Base-by-base conservation (phyloP, 2,113 vertebrate genomes). In the Fregetta grallaria region DNA sequence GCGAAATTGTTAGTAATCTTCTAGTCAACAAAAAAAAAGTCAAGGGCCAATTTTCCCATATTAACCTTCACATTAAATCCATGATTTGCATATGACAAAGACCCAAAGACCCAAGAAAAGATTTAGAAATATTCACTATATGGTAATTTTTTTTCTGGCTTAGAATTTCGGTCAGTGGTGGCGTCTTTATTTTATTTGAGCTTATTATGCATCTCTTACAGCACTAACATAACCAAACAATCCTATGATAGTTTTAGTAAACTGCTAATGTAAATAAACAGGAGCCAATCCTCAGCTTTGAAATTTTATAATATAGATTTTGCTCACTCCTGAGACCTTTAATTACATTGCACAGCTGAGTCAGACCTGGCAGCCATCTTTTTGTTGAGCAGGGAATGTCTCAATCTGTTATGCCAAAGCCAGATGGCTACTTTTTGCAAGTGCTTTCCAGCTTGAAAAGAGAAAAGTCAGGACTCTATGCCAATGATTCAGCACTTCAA, bases 361-460 rank as follows among this genome's bases (percentile, higher is more conserved):
- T 91, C 83, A 89, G 79, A 86, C 49, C 86, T 92, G 90, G 91
- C 73, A 96, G 67, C 36, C 36, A 25, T 91, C 42, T 84, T 96
- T 90, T 49, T 47, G 44, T 68, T 83, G 76, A 77, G 65, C 68
- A 84, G 63, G 25, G 27, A 90, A 88, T 47, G 71, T 88, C 79
- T 93, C 88, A 86, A 72, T 95, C 91, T 91, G 80, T 83, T 85
- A 71, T 34, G 73, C 80, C 52, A 92, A 94, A 96, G 30, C 52
- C 96, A 96, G 88, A 94, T 95, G 92, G 83, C 36, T 85, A 75
- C 49, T 81, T 94, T 93, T 85, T 84, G 34, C 36, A 77, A 95
- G 21, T 10, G 40, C 36, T 87, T 94, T 94, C 63, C 80, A 95
- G 79, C 36, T 65, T 87, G 56, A 77, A 80, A 94, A 93, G 30